These are phyloP conservation scores for Pseudorectes ferrugineus DNA, from an alignment of 2,113 vertebrate species.

Conservation along the genomic window DNA sequence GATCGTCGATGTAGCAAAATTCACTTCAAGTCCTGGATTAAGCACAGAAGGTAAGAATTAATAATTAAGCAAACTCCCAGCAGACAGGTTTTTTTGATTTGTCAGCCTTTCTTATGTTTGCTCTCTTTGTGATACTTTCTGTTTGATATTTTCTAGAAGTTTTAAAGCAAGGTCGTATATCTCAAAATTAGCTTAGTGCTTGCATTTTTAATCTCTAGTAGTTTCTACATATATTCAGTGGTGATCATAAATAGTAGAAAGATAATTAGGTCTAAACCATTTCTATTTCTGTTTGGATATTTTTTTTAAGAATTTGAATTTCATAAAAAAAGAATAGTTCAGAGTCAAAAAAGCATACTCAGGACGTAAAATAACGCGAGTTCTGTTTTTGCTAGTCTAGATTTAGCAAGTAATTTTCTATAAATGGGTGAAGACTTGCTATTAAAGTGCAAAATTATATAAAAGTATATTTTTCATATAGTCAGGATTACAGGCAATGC, in stretches of 20 bases:
- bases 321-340: not conserved
- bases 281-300: not conserved
- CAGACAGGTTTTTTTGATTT: not conserved
- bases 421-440: not conserved
- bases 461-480: not conserved
- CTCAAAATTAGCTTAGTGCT: not conserved
- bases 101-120: not conserved
- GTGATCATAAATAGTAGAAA: not conserved
- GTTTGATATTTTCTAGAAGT: not conserved
- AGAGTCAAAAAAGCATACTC: not conserved
- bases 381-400: not conserved
- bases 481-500: not conserved
- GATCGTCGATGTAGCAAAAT: constrained; percentile 99
- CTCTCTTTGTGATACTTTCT: not conserved
- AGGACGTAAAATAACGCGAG: not conserved
- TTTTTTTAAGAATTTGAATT: not conserved
- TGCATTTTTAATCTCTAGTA: not conserved
- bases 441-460: not conserved
- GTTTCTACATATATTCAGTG: not conserved
- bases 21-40: constrained; percentile 98
- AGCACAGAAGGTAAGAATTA: constrained; percentile 92
- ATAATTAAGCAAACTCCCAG: not conserved
- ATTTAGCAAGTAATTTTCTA: not conserved
- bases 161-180: not conserved
- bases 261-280: not conserved